Evolutionary conservation across 1,140 invertebrate species (phyloP).

Genomic region (Sarcophaga peregrina): DNA sequence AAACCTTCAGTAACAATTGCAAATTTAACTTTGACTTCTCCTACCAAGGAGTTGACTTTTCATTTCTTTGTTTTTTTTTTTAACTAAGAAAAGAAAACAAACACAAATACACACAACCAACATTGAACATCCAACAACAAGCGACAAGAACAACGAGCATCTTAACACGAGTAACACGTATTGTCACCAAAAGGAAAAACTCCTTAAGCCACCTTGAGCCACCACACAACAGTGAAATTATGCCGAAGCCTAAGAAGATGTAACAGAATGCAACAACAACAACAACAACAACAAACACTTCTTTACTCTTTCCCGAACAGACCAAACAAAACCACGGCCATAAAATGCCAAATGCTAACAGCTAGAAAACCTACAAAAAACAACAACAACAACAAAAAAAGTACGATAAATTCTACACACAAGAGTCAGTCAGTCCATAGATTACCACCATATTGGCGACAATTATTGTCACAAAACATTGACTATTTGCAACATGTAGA

Average conservation of each 20-base stretch:
- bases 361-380: no score
- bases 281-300: neutral
- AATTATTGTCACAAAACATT: conserved; percentile 27
- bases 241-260: conserved; percentile 1
- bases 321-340: neutral
- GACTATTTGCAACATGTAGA: conserved; percentile 26
- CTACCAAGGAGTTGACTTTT: conserved; percentile 13
- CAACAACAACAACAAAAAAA: conserved; percentile 4
- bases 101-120: neutral
- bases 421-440: conserved; percentile 14
- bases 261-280: neutral
- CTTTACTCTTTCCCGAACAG: neutral
- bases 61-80: neutral
- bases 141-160: conserved; percentile 26
- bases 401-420: neutral
- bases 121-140: neutral
- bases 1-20: conserved; percentile 3
- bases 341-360: neutral
- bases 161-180: conserved; percentile 26
- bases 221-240: neutral
- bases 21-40: conserved; percentile 25
- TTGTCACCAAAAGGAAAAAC: neutral
- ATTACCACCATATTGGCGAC: conserved; percentile 26
- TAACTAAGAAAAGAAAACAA: neutral
- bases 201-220: conserved; percentile 18